A percentile compares a stretch with the other conserved stretches of the same genome.
These are phyloP conservation scores for Andrena fulva DNA, from an alignment of 2,888 invertebrate genomes.

Conservation along the genomic window DNA sequence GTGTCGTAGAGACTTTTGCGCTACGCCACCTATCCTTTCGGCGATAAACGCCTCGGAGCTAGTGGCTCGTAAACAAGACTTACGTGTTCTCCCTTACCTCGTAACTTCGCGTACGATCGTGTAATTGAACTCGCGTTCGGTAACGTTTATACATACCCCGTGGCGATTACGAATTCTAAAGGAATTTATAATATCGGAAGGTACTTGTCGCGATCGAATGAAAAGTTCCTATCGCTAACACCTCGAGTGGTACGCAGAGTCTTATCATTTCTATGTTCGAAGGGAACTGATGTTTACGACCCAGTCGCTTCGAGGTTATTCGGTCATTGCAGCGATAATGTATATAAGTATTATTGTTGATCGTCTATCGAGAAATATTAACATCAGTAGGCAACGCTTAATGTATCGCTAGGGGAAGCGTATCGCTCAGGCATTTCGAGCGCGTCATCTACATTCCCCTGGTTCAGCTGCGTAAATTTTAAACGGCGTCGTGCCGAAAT, in stretches of 20 bases:
- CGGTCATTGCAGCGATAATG: slow-evolving; percentile 48
- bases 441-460: neutral
- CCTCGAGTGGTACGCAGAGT: slow-evolving; percentile 17
- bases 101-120: neutral
- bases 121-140: slow-evolving; percentile 4
- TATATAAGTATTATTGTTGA: slow-evolving; percentile 59
- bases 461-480: neutral
- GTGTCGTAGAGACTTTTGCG: slow-evolving; percentile 41
- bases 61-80: slow-evolving; percentile 41
- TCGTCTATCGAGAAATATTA: slow-evolving; percentile 37
- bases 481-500: slow-evolving; percentile 20
- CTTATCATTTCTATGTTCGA: slow-evolving; percentile 23
- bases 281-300: slow-evolving; percentile 45
- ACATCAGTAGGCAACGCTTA: slow-evolving; percentile 41
- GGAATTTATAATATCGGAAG: slow-evolving; percentile 8
- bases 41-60: slow-evolving; percentile 53
- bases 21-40: slow-evolving; percentile 21
- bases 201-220: slow-evolving; percentile 33
- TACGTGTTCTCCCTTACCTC: neutral
- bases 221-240: slow-evolving; percentile 44
- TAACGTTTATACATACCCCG: neutral
- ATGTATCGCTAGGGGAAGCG: slow-evolving; percentile 44
- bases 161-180: slow-evolving; percentile 13
- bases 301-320: slow-evolving; percentile 59
- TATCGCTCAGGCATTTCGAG: slow-evolving; percentile 54